Percentiles rank a stretch among this genome's conserved stretches.
These are phyloP conservation scores for Stratiolaelaps scimitus DNA, from an alignment of 1,140 invertebrate genomes.

Conservation along the genomic window DNA sequence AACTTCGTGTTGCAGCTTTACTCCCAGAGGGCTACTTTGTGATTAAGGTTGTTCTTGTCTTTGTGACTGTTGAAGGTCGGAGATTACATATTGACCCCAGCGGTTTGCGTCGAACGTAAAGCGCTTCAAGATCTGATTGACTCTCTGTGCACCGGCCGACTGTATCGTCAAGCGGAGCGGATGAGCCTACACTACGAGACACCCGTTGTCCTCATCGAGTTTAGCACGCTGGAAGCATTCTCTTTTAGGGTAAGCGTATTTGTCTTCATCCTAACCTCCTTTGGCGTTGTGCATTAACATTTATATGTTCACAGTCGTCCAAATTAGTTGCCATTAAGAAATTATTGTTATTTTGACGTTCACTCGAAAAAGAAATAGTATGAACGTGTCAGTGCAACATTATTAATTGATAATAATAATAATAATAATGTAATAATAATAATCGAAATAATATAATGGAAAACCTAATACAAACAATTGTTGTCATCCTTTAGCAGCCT, in stretches of 20 bases:
- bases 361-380: too few species aligned
- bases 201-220: conserved; percentile 88
- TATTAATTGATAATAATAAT: too few species aligned
- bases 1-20: background rate
- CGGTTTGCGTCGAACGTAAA: conserved; percentile 92
- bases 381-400: too few species aligned
- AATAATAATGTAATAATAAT: too few species aligned
- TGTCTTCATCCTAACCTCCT: too few species aligned
- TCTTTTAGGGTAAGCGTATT: conserved; percentile 29
- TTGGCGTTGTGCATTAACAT: too few species aligned
- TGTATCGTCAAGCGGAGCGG: conserved; percentile 83
- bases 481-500: too few species aligned
- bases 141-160: conserved; percentile 79
- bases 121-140: conserved; percentile 93
- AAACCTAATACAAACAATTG: too few species aligned
- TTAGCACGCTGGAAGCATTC: conserved; percentile 56
- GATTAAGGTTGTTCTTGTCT: background rate
- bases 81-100: conserved; percentile 92
- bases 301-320: too few species aligned
- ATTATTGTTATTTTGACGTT: too few species aligned
- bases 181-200: conserved; percentile 76
- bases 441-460: too few species aligned
- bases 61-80: conserved; percentile 55
- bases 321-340: too few species aligned
- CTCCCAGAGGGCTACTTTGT: conserved; percentile 30